A percentile compares a stretch with the other conserved stretches of the same genome.
Evolutionary conservation across 1,140 invertebrate species (phyloP).

Genomic region (Drosophila erecta): DNA sequence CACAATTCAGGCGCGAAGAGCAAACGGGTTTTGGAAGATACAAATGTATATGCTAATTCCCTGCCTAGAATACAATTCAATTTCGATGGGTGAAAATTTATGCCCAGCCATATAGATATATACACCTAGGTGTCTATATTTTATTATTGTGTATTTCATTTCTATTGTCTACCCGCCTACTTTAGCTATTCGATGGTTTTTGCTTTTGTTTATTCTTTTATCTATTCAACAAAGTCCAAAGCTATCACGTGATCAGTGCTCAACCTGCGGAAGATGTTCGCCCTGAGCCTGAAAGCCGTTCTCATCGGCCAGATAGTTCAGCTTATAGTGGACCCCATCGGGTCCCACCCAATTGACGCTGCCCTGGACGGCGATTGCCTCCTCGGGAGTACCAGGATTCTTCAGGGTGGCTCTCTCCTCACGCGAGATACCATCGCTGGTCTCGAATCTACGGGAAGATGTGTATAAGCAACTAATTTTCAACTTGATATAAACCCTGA

Average conservation of each 20-base stretch:
- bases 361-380: constrained; percentile 87
- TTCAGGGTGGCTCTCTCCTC: constrained; percentile 87
- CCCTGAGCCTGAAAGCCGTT: constrained; percentile 89
- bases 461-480: neutral
- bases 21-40: constrained; percentile 48
- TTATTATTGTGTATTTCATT: constrained; percentile 27
- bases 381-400: constrained; percentile 84
- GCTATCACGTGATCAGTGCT: constrained; percentile 73
- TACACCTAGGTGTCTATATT: constrained; percentile 19
- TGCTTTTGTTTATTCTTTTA: constrained; percentile 13
- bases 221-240: constrained; percentile 24
- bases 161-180: constrained; percentile 36
- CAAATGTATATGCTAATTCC: constrained; percentile 55
- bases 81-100: constrained; percentile 54
- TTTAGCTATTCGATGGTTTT: constrained; percentile 33
- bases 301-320: constrained; percentile 90
- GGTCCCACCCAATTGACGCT: constrained; percentile 88
- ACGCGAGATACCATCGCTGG: constrained; percentile 88
- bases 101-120: constrained; percentile 12
- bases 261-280: constrained; percentile 86
- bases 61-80: constrained; percentile 62
- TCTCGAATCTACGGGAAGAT: constrained; percentile 86
- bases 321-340: constrained; percentile 88
- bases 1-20: constrained; percentile 12
- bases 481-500: constrained; percentile 8